Conservation (phyloP, 2,888 invertebrate genomes). For the Drosophila conformis region DNA sequence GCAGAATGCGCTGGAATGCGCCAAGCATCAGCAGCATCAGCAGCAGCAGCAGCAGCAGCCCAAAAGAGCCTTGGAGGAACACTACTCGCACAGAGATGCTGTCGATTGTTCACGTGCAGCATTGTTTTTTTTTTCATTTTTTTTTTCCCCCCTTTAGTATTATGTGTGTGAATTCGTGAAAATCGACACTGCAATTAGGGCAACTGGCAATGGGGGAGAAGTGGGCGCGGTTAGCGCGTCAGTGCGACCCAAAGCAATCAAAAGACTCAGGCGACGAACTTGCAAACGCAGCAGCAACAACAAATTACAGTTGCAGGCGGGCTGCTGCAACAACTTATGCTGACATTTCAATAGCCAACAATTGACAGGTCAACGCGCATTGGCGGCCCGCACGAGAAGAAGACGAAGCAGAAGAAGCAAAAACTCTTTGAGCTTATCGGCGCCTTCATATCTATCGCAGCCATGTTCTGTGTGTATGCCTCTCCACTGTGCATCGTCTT, state of each 20-base stretch:
- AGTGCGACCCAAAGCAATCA: constrained; percentile 52
- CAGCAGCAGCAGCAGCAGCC: constrained; percentile 2
- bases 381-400: constrained; percentile 52
- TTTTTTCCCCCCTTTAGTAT: background rate
- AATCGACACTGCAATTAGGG: constrained; percentile 81
- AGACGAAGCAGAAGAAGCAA: background rate
- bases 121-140: constrained; percentile 18
- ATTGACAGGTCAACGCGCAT: constrained; percentile 85
- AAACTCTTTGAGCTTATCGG: constrained; percentile 48
- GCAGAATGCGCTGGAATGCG: constrained; percentile 85
- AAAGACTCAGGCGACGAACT: constrained; percentile 81
- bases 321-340: constrained; percentile 54
- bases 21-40: constrained; percentile 19
- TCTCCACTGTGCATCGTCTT: constrained; percentile 21
- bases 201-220: constrained; percentile 37
- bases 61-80: constrained; percentile 17
- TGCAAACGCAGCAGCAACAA: constrained; percentile 35
- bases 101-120: constrained; percentile 78
- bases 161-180: constrained; percentile 78
- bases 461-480: constrained; percentile 17
- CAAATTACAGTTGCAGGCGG: constrained; percentile 39
- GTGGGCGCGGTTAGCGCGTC: constrained; percentile 34
- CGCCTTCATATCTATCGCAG: constrained; percentile 57
- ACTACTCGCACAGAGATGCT: constrained; percentile 46
- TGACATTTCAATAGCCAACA: constrained; percentile 85